Percentiles rank a stretch among this genome's conserved stretches.
phyloP scores from a whole-genome alignment of 2,888 invertebrate genomes.

The Thymelicus lineola region DNA sequence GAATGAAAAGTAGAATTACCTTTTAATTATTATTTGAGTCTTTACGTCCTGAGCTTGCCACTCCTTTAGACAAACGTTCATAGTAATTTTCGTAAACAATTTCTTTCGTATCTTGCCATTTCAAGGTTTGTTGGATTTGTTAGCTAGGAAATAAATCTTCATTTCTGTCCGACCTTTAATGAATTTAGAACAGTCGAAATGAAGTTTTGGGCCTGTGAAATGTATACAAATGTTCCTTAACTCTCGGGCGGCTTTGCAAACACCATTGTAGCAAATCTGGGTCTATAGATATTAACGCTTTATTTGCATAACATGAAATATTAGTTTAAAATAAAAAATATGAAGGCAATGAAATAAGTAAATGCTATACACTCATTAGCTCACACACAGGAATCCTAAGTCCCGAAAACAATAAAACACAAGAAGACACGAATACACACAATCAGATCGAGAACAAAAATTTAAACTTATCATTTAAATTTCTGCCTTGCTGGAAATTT shows the following conservation, averaged over 20 bases:
- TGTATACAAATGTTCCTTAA: conserved; percentile 42
- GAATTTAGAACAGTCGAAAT: conserved; percentile 47
- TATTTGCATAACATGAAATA: background rate
- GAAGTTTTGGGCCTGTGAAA: conserved; percentile 40
- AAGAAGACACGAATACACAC: too few species aligned
- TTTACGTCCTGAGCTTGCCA: background rate
- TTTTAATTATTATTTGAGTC: background rate
- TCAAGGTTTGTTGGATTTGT: conserved; percentile 27
- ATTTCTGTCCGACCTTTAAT: conserved; percentile 45
- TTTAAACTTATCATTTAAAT: too few species aligned
- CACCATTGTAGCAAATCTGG: conserved; percentile 28
- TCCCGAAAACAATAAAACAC: too few species aligned
- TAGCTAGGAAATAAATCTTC: conserved; percentile 45
- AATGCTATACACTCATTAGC: too few species aligned
- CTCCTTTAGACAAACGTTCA: conserved; percentile 1
- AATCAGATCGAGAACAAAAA: too few species aligned
- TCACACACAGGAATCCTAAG: too few species aligned
- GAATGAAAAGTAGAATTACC: too few species aligned
- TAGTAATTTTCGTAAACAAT: conserved; percentile 18
- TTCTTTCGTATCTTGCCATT: conserved; percentile 21
- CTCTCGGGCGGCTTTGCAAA: conserved; percentile 25
- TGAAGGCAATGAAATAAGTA: too few species aligned
- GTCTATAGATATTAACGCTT: background rate
- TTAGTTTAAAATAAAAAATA: background rate
- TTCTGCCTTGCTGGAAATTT: too few species aligned